Evolutionary conservation across 1,140 invertebrate species (phyloP), one percentile per base, ranked within the genome.

Genomic region (Zaprionus kolodkinae): DNA sequence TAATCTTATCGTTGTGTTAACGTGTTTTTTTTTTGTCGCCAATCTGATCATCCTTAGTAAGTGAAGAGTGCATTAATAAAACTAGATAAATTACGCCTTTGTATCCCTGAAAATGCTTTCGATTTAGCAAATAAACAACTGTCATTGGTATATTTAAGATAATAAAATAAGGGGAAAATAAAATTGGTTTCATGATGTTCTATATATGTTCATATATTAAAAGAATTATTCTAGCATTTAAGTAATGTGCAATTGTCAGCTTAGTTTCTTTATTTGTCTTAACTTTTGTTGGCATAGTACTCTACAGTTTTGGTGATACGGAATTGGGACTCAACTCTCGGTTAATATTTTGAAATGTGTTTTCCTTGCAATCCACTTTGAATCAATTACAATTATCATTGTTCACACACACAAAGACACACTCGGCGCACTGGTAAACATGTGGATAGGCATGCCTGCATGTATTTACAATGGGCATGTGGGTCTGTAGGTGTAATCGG

Each of bases 401-500:
- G 35, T 57, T 54, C 9, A 27, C 33, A 25, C 17, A 62, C 25
- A 61, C 35, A 66, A 27, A 15, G n/a, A 21, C 30, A 35, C n/a
- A 45, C n/a, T 45, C 40, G n/a, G 40, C 21, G 21, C 21, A 21
- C 21, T 21, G 21, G 38, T 45, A 45, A 45, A 15, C n/a, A 45
- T 43, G 6, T 43, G 40, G 6, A 43, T 43, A 35, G 33, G 33
- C 15, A 27, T 27, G 25, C 25, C 1, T 27, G 30, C 62, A 21
- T 45, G 67, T 70, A 78, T 70, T 68, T 71, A 67, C 57, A 72
- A 50, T 59, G 55, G 33, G n/a, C 78, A 55, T 69, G 62, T 76
- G 43, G 65, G 35, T 66, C 60, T 77, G 70, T 77, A 87, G 79
- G 76, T 81, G 79, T 52, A 79, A 76, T 81, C 71, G 71, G 75